Percentiles rank a stretch among this genome's conserved stretches.
These are phyloP conservation scores for Caenorhabditis sp. DNA, from an alignment of 2,888 invertebrate species.

Conservation along the genomic window DNA sequence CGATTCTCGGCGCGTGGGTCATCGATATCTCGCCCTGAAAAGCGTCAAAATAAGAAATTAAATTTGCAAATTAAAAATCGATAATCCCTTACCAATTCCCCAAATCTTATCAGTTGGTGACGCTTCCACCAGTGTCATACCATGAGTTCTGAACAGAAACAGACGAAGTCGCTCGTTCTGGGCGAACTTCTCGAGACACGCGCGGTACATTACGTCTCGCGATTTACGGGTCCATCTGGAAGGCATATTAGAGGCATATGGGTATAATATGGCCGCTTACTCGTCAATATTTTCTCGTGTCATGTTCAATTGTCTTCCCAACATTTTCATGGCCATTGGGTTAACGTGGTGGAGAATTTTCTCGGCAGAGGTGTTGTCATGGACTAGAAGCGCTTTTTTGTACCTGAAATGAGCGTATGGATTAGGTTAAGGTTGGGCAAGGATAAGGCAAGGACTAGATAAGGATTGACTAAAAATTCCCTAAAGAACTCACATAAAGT, in stretches of 20 bases:
- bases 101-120: conserved; percentile 41
- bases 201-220: conserved; percentile 27
- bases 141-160: conserved; percentile 40
- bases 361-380: conserved; percentile 12
- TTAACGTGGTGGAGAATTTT: conserved; percentile 19
- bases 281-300: too few species aligned
- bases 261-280: too few species aligned
- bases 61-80: too few species aligned
- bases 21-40: conserved; percentile 24
- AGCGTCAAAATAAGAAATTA: too few species aligned
- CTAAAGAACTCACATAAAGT: conserved; percentile 35
- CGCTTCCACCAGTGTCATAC: conserved; percentile 44
- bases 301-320: conserved; percentile 35
- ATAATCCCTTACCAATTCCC: conserved; percentile 45
- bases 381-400: conserved; percentile 33
- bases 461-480: too few species aligned
- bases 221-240: conserved; percentile 35
- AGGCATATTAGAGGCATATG: too few species aligned
- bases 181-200: conserved; percentile 32
- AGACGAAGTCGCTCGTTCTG: conserved; percentile 9
- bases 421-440: too few species aligned
- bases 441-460: too few species aligned
- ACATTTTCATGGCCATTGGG: conserved; percentile 36
- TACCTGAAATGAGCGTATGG: too few species aligned
- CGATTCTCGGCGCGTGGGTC: conserved; percentile 27